Base-by-base conservation (phyloP, 2,888 invertebrate genomes). In the Parochlus steinenii region DNA sequence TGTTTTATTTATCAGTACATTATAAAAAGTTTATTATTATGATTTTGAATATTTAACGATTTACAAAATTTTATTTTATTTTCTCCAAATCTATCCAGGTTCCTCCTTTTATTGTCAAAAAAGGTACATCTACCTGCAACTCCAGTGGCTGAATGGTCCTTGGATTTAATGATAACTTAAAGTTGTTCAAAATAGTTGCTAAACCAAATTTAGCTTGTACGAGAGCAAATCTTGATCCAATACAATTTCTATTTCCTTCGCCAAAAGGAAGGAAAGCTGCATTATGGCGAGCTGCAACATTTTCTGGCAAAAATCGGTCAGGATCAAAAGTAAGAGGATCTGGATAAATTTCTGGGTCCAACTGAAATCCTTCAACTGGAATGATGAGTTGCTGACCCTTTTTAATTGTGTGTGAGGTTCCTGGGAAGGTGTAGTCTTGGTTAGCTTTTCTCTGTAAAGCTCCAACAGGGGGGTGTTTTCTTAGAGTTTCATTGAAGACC, bases 271-370 rank as follows among this genome's bases (percentile, higher is more conserved):
- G 11, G 31, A 20, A 36, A 8, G 26, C 6, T 14, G 27, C 29
- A 5, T 22, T 16, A 31, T 38, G 38, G 15, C 39, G 27, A 10
- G 54, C 59, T 1, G 58, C 50, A 42, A 64, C 67, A 33, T 61
- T 63, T 43, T 64, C 63, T n/a, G 56, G 52, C 1, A 56, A 50
- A 47, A 69, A 70, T 44, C 69, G 52, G 15, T 69, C 65, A 1
- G 69, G 70, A 29, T 65, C 59, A 38, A 69, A 70, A 26, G 55
- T 58, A 7, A 64, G 55, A 3, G 72, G 71, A 8, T 71, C 55
- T 1, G 65, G 64, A 41, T 62, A 68, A 47, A 64, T 56, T 5
- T 61, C 54, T 1, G 64, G 61, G 40, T 67, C 66, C 53, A 61
- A 63, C 37, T 69, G 69, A 42, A 68, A 60, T 3, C 62, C 59